Evolutionary conservation across 2,113 vertebrate species (phyloP).

Genomic region (Aegithalos caudatus): DNA sequence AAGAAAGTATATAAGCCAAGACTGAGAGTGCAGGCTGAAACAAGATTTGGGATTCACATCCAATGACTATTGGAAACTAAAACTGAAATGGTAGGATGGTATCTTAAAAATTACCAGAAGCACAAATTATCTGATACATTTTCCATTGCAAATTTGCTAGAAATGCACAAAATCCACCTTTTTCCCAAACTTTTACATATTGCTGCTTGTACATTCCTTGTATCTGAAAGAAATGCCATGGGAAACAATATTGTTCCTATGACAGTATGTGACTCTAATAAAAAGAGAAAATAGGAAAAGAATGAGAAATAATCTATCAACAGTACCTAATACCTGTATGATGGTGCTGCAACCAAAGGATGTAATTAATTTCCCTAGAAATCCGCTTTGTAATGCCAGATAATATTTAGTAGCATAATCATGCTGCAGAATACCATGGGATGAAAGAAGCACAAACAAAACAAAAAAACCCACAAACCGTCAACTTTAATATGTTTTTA

Average conservation of each 20-base stretch:
- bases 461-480: neutral
- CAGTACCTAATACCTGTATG: neutral
- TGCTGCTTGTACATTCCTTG: neutral
- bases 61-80: neutral
- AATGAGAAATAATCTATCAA: neutral
- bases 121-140: neutral
- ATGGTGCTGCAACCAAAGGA: neutral
- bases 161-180: neutral
- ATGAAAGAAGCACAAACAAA: neutral
- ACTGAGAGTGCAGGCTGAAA: neutral
- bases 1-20: neutral
- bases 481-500: neutral
- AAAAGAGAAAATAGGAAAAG: neutral
- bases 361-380: neutral
- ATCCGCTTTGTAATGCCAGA: neutral
- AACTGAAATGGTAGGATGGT: neutral
- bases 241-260: neutral
- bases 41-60: neutral
- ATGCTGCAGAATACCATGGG: neutral
- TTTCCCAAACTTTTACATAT: neutral
- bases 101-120: neutral
- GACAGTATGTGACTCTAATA: neutral
- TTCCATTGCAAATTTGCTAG: neutral
- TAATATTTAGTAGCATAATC: neutral
- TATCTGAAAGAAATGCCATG: neutral